Evolutionary conservation across 2,113 vertebrate genomes (phyloP), one percentile per base, ranked within the genome.

Genomic region (Dunckerocampus dactyliophorus): DNA sequence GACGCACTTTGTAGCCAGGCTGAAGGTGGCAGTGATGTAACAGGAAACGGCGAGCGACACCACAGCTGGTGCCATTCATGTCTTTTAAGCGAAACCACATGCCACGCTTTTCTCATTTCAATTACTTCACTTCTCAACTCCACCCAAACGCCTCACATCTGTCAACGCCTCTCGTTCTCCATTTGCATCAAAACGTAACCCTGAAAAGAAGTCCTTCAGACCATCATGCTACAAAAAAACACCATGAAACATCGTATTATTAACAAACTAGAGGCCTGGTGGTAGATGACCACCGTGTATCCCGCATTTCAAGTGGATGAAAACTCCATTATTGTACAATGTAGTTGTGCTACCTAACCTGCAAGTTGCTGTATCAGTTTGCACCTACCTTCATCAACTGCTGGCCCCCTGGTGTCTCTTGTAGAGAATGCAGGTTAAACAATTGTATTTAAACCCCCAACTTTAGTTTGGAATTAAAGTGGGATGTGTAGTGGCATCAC

Each of bases 11-110:
- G 53, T 55, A 9, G 31, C 53, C 53, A 13, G 39, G 31, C 31
- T 4, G n/a, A 54, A n/a, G 51, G 46, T 69, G 52, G 22, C 52
- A 42, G 65, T 76, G 63, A 67, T 13, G n/a, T 19, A 53, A 65
- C 57, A 74, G 67, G 73, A 79, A 72, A 69, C 55, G 55, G 59
- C 42, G 66, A 49, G 43, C 19, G 47, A 43, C 3, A 39, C 45
- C 16, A 8, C 56, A 46, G 24, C 13, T 4, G 2, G 0, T 1
- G 13, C 37, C 49, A 14, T 3, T 28, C 34, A 46, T 42, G 45
- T 47, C 12, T 46, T 51, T 57, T 3, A 24, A 54, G 37, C 21
- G 1, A 56, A 69, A 72, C 76, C 73, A 79, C 76, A 45, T 43
- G 59, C 9, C 31, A 49, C 19, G 24, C 3, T 10, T 56, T 52